Evolutionary conservation across 2,113 vertebrate species (phyloP).

Genomic region (Tiliqua scincoides): DNA sequence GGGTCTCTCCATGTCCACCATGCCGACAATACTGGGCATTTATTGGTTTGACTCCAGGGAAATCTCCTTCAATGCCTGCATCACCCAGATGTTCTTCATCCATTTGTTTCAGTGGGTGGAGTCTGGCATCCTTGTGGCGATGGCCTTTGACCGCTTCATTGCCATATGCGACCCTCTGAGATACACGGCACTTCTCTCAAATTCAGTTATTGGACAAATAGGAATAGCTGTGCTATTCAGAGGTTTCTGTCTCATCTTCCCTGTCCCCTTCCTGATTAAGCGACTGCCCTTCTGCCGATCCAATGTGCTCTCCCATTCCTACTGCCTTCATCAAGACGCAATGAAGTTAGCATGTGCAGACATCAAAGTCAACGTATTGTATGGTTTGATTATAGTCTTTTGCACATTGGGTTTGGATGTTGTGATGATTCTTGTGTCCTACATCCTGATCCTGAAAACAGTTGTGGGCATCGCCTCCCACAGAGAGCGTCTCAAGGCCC

Average conservation of each 20-base stretch:
- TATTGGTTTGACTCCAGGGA: constrained; percentile 47
- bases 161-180: constrained; percentile 45
- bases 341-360: constrained; percentile 47
- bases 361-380: constrained; percentile 34
- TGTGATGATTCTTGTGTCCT: constrained; percentile 34
- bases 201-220: constrained; percentile 9
- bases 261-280: constrained; percentile 42
- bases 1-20: constrained; percentile 32
- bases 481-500: constrained; percentile 28
- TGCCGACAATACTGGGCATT: constrained; percentile 57
- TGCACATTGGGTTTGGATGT: constrained; percentile 32
- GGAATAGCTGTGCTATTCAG: constrained; percentile 16
- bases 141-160: constrained; percentile 41
- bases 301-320: constrained; percentile 45
- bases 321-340: constrained; percentile 49
- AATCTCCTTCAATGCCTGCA: constrained; percentile 43
- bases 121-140: constrained; percentile 42
- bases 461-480: constrained; percentile 29
- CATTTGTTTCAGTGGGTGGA: constrained; percentile 43
- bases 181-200: constrained; percentile 18
- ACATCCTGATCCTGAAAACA: constrained; percentile 26
- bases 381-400: constrained; percentile 39
- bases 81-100: too few species aligned
- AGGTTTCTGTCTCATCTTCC: constrained; percentile 21
- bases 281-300: constrained; percentile 37